Base-by-base conservation (phyloP, 2,113 vertebrate genomes). In the Corynorhinus townsendii region DNA sequence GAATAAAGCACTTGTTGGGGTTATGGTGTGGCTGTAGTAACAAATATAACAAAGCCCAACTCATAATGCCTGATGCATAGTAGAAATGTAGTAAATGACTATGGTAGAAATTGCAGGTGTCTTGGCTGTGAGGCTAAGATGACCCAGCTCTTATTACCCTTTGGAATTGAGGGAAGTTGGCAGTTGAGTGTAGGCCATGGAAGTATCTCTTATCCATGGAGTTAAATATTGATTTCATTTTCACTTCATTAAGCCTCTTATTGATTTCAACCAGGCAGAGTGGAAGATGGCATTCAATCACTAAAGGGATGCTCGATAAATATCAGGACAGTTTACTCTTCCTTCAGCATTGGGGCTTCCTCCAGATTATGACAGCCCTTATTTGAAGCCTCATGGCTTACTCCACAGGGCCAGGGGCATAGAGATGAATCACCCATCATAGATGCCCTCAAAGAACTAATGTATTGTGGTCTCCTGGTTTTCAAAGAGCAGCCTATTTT, bases 161-260 rank as follows among this genome's bases (percentile, higher is more conserved):
- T 54, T 66, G 40, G 35, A 90, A 69, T 0, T 38, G 16, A 77
- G 85, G 20, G 12, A 82, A 80, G 77, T 38, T 93, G 93, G 92
- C 90, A 97, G 75, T 19, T 81, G 86, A 75, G 73, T 7, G 0
- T 2, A 84, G 71, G 72, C 86, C 73, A 24, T 33, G 66, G 35
- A 84, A 90, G 77, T 88, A 35, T 94, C 88, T 94, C 73, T 86
- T 90, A 80, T 85, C 81, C 56, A 86, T 79, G 96, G 95, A 96
- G 97, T 96, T 96, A 96, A 94, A 87, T 97, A 97, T 97, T 96
- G 97, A 97, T 97, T 97, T 90, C 85, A 95, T 97, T 95, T 96
- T 95, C 84, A 97, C 96, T 97, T 97, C 95, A 93, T 94, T 97
- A 96, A 94, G 95, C 86, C 83, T 68, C 47, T 81, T 93, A 97